Conservation (phyloP, 1,140 invertebrate species). For the Zaprionus vittiger region DNA sequence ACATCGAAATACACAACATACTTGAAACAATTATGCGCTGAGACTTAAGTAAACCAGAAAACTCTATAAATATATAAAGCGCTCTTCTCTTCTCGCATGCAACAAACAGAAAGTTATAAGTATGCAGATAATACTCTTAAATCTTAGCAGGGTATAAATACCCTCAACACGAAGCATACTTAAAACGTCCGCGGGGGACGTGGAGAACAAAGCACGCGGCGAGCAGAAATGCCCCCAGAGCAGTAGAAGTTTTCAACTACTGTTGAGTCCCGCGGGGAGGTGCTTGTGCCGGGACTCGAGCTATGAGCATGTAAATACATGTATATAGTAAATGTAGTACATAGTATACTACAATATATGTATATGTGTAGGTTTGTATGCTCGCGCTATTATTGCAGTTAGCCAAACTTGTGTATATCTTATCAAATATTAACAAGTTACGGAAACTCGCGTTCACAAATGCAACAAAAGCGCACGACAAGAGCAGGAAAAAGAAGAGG, state of each 20-base stretch:
- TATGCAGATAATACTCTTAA: constrained; percentile 1
- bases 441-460: constrained; percentile 64
- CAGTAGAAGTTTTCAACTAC: constrained; percentile 1
- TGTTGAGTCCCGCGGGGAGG: neutral
- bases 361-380: constrained; percentile 20
- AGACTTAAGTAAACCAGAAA: too few species aligned
- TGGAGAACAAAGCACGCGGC: neutral
- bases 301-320: neutral
- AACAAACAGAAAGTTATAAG: neutral
- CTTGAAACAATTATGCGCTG: too few species aligned
- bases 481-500: neutral
- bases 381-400: constrained; percentile 68
- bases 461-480: constrained; percentile 44
- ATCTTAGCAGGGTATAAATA: constrained; percentile 3
- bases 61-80: neutral
- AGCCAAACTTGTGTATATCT: constrained; percentile 65
- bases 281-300: neutral
- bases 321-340: neutral
- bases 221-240: neutral
- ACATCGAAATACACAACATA: too few species aligned
- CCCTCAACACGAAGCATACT: neutral
- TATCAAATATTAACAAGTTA: constrained; percentile 78
- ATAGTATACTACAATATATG: neutral
- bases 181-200: neutral
- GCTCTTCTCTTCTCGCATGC: neutral